These are phyloP conservation scores for Drosophila quadrilineata DNA, from an alignment of 1,140 invertebrate species.

Conservation along the genomic window DNA sequence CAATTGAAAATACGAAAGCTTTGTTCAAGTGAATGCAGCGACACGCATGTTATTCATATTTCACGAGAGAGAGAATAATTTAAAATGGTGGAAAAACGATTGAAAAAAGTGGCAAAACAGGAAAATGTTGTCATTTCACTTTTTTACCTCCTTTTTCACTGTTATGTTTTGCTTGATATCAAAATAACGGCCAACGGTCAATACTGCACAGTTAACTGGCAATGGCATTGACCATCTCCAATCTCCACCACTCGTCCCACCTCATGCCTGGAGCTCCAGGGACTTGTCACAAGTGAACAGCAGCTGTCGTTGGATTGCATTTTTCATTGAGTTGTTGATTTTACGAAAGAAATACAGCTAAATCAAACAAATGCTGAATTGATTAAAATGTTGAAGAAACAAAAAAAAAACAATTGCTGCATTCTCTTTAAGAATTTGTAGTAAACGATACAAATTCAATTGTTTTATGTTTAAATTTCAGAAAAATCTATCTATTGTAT, in stretches of 20 bases:
- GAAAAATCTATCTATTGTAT: too few relatives aligned
- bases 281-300: conserved; percentile 23
- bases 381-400: background rate
- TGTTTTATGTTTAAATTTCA: too few relatives aligned
- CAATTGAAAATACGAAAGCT: too few relatives aligned
- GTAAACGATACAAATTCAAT: background rate
- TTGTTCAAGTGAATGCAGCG: too few relatives aligned
- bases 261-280: background rate
- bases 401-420: conserved; percentile 1
- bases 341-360: conserved; percentile 19
- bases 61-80: conserved; percentile 71
- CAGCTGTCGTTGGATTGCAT: conserved; percentile 27
- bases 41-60: conserved; percentile 75
- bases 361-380: background rate
- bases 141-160: background rate
- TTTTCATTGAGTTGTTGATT: conserved; percentile 14
- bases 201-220: conserved; percentile 38
- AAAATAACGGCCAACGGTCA: conserved; percentile 49
- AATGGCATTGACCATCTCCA: conserved; percentile 57
- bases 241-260: background rate
- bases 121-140: conserved; percentile 4
- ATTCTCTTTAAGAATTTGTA: too few relatives aligned
- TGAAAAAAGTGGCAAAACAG: conserved; percentile 25
- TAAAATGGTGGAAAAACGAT: conserved; percentile 62
- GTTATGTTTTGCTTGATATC: conserved; percentile 10